A percentile compares a stretch with the other conserved stretches of the same genome.
Conservation (phyloP, 1,140 invertebrate species). For the Tachypleus tridentatus region DNA sequence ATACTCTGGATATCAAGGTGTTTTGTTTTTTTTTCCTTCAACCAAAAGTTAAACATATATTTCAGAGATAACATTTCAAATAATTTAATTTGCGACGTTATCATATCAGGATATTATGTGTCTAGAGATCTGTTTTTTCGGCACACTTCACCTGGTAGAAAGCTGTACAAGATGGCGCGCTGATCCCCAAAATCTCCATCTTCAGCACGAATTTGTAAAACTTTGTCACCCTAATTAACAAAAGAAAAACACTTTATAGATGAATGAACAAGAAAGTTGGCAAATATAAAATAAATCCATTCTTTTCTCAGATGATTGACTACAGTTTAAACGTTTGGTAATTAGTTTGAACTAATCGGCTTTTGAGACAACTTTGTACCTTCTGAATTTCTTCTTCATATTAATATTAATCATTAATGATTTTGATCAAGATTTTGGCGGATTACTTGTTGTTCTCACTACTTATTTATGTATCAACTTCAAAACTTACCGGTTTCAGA, state of each 20-base stretch:
- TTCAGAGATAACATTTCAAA: neutral
- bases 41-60: slow-evolving; percentile 1
- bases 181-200: slow-evolving; percentile 77
- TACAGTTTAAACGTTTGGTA: too few relatives aligned
- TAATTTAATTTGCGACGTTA: slow-evolving; percentile 28
- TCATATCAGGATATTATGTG: slow-evolving; percentile 43
- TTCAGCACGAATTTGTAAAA: slow-evolving; percentile 64
- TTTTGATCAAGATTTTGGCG: too few relatives aligned
- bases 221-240: slow-evolving; percentile 41
- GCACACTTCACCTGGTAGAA: slow-evolving; percentile 53
- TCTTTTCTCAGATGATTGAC: too few relatives aligned
- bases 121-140: too few relatives aligned
- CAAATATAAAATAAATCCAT: too few relatives aligned
- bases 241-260: slow-evolving; percentile 1
- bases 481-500: slow-evolving; percentile 34
- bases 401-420: too few relatives aligned
- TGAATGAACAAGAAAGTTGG: too few relatives aligned
- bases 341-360: too few relatives aligned
- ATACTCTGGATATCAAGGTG: slow-evolving; percentile 11
- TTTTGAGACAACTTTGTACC: too few relatives aligned
- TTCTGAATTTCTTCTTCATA: too few relatives aligned
- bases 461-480: neutral
- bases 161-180: slow-evolving; percentile 62
- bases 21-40: slow-evolving; percentile 1
- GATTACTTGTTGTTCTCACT: too few relatives aligned